Conservation (phyloP, 2,888 invertebrate genomes). For the Patella pellucida region DNA sequence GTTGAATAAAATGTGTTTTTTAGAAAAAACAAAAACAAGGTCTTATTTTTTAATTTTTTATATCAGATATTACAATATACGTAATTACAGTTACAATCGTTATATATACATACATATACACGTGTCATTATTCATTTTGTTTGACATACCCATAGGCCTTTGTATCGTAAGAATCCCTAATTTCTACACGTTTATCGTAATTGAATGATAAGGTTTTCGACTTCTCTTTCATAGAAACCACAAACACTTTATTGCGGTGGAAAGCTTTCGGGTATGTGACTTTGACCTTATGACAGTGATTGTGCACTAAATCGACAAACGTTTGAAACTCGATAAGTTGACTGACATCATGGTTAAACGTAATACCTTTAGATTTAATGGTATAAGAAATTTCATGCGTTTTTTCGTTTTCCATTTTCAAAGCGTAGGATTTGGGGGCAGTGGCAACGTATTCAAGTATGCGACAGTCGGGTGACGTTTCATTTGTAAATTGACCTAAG, state of each 20-base stretch:
- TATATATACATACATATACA: too few relatives aligned
- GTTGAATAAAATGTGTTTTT: too few relatives aligned
- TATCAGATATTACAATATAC: too few relatives aligned
- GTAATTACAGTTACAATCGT: too few relatives aligned
- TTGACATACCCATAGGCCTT: not conserved
- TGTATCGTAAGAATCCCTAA: not conserved
- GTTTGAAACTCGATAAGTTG: too few relatives aligned
- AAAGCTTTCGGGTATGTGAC: too few relatives aligned
- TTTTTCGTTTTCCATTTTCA: conserved; percentile 21
- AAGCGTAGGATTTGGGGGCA: conserved; percentile 33
- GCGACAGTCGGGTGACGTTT: conserved; percentile 43
- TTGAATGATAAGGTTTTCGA: not conserved
- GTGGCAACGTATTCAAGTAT: conserved; percentile 42
- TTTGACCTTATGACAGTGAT: too few relatives aligned
- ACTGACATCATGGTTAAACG: conserved; percentile 5
- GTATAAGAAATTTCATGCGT: not conserved
- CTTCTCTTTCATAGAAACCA: not conserved
- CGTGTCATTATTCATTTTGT: too few relatives aligned
- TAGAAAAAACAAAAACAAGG: too few relatives aligned
- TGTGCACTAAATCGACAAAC: too few relatives aligned
- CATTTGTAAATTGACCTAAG: conserved; percentile 31
- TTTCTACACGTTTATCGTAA: not conserved
- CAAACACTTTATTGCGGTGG: too few relatives aligned
- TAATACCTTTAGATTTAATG: conserved; percentile 31
- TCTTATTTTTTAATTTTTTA: too few relatives aligned